These are phyloP conservation scores for Trichogramma evanescens DNA, from an alignment of 2,888 invertebrate genomes.

Conservation along the genomic window DNA sequence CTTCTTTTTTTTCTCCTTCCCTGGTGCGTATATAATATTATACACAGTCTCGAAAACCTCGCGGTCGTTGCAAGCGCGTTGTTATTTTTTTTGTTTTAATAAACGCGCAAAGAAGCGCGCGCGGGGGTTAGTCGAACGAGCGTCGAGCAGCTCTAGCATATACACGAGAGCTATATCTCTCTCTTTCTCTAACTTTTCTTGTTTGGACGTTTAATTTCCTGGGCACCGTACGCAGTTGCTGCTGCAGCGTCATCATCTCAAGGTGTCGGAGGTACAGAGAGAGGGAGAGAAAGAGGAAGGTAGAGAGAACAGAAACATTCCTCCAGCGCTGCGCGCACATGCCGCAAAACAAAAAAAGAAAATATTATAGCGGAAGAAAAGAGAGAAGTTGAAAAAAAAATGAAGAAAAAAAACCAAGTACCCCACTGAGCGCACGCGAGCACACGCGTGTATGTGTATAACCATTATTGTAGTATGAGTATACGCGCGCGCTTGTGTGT, in stretches of 20 bases:
- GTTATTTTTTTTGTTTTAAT: not conserved
- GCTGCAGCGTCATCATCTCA: not conserved
- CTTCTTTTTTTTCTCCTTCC: not conserved
- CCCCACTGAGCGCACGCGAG: too few relatives aligned
- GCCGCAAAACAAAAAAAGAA: too few relatives aligned
- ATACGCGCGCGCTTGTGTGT: too few relatives aligned
- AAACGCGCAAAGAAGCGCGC: not conserved
- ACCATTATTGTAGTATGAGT: too few relatives aligned
- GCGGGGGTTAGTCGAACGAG: not conserved
- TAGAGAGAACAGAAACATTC: not conserved
- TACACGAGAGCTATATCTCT: slow-evolving; percentile 8
- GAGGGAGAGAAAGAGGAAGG: not conserved
- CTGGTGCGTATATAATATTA: too few relatives aligned
- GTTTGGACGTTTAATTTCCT: slow-evolving; percentile 21
- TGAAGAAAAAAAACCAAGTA: too few relatives aligned
- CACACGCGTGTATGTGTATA: too few relatives aligned
- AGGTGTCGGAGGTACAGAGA: not conserved
- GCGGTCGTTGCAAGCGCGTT: too few relatives aligned
- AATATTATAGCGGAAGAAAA: too few relatives aligned
- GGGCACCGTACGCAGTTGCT: not conserved
- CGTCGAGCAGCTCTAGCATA: not conserved
- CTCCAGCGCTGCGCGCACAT: too few relatives aligned
- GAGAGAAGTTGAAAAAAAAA: too few relatives aligned
- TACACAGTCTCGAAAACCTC: too few relatives aligned
- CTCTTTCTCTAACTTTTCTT: slow-evolving; percentile 11